Percentiles rank a stretch among this genome's conserved stretches.
phyloP scores from a whole-genome alignment of 2,113 vertebrate species.

The Neogobius melanostomus region DNA sequence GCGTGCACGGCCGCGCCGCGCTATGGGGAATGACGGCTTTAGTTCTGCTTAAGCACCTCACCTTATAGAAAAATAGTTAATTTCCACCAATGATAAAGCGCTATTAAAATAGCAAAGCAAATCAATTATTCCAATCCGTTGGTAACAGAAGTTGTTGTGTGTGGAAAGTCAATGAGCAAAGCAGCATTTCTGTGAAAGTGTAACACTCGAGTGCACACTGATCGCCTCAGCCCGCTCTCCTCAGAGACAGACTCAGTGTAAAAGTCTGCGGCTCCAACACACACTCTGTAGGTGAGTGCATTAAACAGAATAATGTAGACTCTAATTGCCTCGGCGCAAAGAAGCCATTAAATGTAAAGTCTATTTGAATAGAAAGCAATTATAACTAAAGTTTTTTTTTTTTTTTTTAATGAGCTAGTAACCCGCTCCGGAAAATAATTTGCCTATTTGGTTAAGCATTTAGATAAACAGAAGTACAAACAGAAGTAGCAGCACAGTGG shows the following conservation, averaged over 20 bases:
- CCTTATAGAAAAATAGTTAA: background rate
- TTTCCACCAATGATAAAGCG: background rate
- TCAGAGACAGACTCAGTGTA: slow-evolving; percentile 2
- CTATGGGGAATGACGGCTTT: no score
- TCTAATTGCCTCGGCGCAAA: slow-evolving; percentile 15
- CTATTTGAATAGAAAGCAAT: slow-evolving; percentile 16
- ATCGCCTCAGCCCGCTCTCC: background rate
- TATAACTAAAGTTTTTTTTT: slow-evolving; percentile 3
- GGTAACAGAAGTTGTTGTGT: background rate
- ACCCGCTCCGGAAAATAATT: slow-evolving; percentile 11
- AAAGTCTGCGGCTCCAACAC: slow-evolving; percentile 3
- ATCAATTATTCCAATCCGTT: background rate
- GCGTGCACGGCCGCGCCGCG: no score
- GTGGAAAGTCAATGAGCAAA: background rate
- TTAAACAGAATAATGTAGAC: slow-evolving; percentile 12
- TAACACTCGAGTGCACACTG: slow-evolving; percentile 4
- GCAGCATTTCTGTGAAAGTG: background rate
- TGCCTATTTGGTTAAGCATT: slow-evolving; percentile 4
- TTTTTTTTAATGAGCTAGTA: slow-evolving; percentile 3
- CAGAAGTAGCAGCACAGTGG: background rate
- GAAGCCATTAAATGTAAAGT: slow-evolving; percentile 16
- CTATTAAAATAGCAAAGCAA: background rate
- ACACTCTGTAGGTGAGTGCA: slow-evolving; percentile 6
- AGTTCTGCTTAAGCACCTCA: no score
- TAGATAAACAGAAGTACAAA: background rate